Conservation (phyloP, 2,797 vertebrate species). For the Eulemur rubriventer region DNA sequence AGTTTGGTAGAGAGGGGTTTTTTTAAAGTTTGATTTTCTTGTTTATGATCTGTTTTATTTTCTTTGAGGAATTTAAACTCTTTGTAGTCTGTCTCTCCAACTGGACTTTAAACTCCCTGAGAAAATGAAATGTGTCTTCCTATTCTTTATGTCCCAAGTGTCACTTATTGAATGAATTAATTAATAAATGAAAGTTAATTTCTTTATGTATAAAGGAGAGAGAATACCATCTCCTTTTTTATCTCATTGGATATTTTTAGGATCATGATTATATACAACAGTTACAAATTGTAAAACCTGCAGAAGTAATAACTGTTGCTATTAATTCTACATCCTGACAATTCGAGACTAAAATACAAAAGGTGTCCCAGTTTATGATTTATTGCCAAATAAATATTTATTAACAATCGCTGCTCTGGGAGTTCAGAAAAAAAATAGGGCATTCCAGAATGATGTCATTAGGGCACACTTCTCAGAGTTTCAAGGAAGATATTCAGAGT, state of each 20-base stretch:
- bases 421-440: not conserved
- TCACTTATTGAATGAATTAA: not conserved
- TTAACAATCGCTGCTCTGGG: not conserved
- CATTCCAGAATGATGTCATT: not conserved
- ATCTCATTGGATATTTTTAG: not conserved
- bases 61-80: not conserved
- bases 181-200: not conserved
- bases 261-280: not conserved
- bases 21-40: not conserved
- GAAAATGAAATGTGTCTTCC: not conserved
- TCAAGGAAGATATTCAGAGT: not conserved
- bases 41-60: not conserved
- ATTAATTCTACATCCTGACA: constrained; percentile 21
- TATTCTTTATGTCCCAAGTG: not conserved
- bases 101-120: not conserved
- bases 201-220: not conserved
- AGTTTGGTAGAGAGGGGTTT: not conserved
- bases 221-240: not conserved
- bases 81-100: not conserved
- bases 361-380: not conserved
- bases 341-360: constrained; percentile 18
- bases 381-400: constrained; percentile 56
- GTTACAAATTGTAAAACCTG: not conserved
- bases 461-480: not conserved
- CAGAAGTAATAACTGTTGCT: not conserved